Percentiles rank a stretch among this genome's conserved stretches.
phyloP scores from a whole-genome alignment of 2,797 vertebrate genomes.

The Selene dorsalis region DNA sequence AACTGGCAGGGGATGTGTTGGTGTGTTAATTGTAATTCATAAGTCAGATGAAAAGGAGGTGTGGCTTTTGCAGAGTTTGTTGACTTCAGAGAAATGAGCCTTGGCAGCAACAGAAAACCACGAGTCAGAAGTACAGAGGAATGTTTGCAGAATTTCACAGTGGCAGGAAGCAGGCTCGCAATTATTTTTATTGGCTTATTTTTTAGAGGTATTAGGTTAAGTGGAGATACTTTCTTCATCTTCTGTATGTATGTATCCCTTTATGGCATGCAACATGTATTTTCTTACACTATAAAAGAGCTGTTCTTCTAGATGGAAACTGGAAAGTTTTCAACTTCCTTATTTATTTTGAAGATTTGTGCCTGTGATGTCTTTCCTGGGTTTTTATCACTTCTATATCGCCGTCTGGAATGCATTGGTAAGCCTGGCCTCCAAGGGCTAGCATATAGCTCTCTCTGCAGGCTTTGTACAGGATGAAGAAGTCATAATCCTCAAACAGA shows the following conservation, averaged over 20 bases:
- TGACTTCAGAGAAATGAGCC: slow-evolving; percentile 34
- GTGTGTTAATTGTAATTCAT: slow-evolving; percentile 72
- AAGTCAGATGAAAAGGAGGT: slow-evolving; percentile 59
- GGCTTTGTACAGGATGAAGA: slow-evolving; percentile 89
- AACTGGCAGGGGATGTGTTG: slow-evolving; percentile 62
- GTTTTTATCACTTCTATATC: slow-evolving; percentile 81
- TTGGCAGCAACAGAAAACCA: slow-evolving; percentile 2
- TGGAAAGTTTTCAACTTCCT: slow-evolving; percentile 58
- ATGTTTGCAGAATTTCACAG: slow-evolving; percentile 31
- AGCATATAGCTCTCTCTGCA: slow-evolving; percentile 79
- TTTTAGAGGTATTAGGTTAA: neutral
- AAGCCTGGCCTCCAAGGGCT: slow-evolving; percentile 80
- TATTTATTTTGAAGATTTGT: slow-evolving; percentile 74
- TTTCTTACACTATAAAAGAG: slow-evolving; percentile 32
- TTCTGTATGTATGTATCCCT: neutral
- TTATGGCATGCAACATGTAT: slow-evolving; percentile 32
- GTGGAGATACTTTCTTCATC: neutral
- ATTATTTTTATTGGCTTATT: slow-evolving; percentile 26
- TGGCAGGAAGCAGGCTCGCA: slow-evolving; percentile 1
- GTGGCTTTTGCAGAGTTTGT: slow-evolving; percentile 51
- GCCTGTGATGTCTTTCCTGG: slow-evolving; percentile 59
- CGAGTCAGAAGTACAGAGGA: slow-evolving; percentile 16
- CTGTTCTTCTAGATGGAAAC: slow-evolving; percentile 31
- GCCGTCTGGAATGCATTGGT: slow-evolving; percentile 74
- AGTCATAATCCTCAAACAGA: slow-evolving; percentile 91